These are phyloP conservation scores for Lathronympha strigana DNA, from an alignment of 2,888 invertebrate genomes.

Conservation along the genomic window DNA sequence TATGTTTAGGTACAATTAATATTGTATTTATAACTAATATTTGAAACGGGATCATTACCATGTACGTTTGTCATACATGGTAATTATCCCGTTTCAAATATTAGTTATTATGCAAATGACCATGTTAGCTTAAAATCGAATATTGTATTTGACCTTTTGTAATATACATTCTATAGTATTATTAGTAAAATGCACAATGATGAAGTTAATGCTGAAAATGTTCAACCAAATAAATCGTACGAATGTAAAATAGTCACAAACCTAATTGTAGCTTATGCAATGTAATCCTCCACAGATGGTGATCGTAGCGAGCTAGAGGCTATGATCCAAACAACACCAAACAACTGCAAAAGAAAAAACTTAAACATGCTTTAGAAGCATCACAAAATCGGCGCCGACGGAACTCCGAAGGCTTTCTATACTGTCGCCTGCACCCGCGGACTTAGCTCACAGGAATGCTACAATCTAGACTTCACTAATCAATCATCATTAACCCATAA, in stretches of 20 bases:
- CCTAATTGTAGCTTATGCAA: slow-evolving; percentile 79
- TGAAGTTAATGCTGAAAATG: slow-evolving; percentile 31
- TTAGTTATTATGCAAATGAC: no score
- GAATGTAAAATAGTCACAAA: slow-evolving; percentile 59
- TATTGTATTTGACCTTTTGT: neutral
- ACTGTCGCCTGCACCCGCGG: slow-evolving; percentile 80
- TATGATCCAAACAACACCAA: slow-evolving; percentile 85
- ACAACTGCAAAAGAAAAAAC: slow-evolving; percentile 85
- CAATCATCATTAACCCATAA: slow-evolving; percentile 63
- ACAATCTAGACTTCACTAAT: slow-evolving; percentile 67
- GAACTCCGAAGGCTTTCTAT: slow-evolving; percentile 77
- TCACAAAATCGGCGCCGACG: slow-evolving; percentile 68
- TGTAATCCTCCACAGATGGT: slow-evolving; percentile 84
- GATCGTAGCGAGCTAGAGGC: slow-evolving; percentile 85
- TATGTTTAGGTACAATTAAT: no score
- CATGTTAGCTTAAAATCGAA: no score
- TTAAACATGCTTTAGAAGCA: slow-evolving; percentile 84
- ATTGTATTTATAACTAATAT: no score
- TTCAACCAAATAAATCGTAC: slow-evolving; percentile 22
- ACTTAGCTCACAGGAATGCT: slow-evolving; percentile 80
- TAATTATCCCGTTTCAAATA: no score
- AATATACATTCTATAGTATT: neutral
- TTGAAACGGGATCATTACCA: no score
- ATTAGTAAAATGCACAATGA: neutral
- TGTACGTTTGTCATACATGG: no score